Conservation (phyloP, 2,113 vertebrate genomes). For the Blennius ocellaris region DNA sequence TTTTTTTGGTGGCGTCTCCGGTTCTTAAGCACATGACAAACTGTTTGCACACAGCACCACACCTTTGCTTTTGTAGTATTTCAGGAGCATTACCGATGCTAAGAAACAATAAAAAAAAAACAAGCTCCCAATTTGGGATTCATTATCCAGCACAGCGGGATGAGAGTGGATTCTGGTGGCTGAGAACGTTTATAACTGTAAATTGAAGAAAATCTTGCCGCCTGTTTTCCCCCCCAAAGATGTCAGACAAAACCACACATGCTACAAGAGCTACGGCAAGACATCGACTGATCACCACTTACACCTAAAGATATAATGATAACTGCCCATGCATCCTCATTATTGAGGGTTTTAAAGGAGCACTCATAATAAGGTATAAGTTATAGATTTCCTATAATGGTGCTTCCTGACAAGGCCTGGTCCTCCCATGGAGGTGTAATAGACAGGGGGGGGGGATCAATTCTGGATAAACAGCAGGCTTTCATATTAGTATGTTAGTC, state of each 20-base stretch:
- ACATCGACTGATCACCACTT: constrained; percentile 18
- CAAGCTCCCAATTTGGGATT: no score
- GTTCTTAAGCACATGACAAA: no score
- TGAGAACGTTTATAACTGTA: no score
- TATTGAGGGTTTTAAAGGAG: constrained; percentile 64
- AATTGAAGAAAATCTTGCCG: no score
- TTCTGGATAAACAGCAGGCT: constrained; percentile 72
- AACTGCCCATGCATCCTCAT: constrained; percentile 44
- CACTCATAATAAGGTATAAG: constrained; percentile 70
- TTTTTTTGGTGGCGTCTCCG: no score
- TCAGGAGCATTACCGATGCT: no score
- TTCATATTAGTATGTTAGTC: constrained; percentile 65
- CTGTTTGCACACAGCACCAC: no score
- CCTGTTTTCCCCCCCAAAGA: not conserved
- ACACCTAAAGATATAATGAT: constrained; percentile 17
- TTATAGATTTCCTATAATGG: constrained; percentile 83
- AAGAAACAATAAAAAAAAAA: no score
- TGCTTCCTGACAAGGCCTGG: constrained; percentile 53
- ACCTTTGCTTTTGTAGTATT: no score
- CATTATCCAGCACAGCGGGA: no score
- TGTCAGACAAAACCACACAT: constrained; percentile 10
- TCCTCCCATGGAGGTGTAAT: constrained; percentile 54
- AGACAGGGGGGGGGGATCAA: constrained; percentile 59
- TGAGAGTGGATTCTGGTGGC: no score
- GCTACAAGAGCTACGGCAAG: constrained; percentile 1